These are phyloP conservation scores for Drosophila repleta DNA, from an alignment of 1,140 invertebrate genomes.

Conservation along the genomic window DNA sequence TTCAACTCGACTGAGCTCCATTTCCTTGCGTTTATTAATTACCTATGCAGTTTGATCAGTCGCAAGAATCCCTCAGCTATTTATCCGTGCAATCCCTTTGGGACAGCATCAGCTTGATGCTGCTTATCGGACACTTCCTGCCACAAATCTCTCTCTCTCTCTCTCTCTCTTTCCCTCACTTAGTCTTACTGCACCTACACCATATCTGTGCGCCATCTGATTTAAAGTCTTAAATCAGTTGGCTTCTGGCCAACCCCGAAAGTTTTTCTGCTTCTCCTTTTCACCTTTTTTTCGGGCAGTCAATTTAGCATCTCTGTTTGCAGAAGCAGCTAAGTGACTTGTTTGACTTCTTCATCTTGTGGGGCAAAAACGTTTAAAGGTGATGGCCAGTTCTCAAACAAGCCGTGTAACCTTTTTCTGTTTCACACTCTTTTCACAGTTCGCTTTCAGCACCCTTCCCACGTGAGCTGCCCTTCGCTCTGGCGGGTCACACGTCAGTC, in stretches of 20 bases:
- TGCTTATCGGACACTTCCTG: slow-evolving; percentile 68
- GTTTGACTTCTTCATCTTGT: slow-evolving; percentile 74
- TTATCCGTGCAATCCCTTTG: slow-evolving; percentile 13
- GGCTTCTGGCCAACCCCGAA: slow-evolving; percentile 52
- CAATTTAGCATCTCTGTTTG: slow-evolving; percentile 59
- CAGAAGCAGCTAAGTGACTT: slow-evolving; percentile 62
- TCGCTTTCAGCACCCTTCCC: not conserved
- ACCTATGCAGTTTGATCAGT: slow-evolving; percentile 27
- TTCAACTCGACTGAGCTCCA: not conserved
- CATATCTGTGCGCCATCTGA: slow-evolving; percentile 36
- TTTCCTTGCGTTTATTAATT: slow-evolving; percentile 28
- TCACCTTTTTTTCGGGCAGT: slow-evolving; percentile 8
- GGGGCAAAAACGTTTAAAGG: slow-evolving; percentile 46
- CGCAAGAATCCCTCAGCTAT: not conserved
- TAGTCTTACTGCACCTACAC: slow-evolving; percentile 34
- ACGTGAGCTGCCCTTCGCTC: not conserved
- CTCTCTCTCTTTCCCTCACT: slow-evolving; percentile 61
- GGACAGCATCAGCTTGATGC: slow-evolving; percentile 15
- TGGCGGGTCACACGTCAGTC: slow-evolving; percentile 20
- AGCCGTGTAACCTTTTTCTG: slow-evolving; percentile 30
- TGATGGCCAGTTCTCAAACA: slow-evolving; percentile 42
- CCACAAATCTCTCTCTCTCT: slow-evolving; percentile 66
- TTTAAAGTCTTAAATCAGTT: slow-evolving; percentile 68
- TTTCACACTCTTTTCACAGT: slow-evolving; percentile 31
- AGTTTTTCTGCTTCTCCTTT: slow-evolving; percentile 8